Evolutionary conservation across 2,888 invertebrate species (phyloP).

Genomic region (Dicyrtomina minuta): DNA sequence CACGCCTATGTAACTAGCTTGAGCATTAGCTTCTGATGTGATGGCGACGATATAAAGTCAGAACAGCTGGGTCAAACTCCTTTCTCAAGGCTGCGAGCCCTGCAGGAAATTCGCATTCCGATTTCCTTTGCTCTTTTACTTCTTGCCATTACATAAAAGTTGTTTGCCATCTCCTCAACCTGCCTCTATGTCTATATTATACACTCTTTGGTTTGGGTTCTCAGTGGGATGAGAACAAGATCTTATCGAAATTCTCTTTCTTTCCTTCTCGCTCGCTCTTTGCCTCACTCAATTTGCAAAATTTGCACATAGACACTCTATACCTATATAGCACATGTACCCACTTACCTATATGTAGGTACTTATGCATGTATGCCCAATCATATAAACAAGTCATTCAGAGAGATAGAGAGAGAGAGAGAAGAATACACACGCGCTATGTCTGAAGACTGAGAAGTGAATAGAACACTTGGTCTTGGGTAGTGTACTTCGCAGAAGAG

Average conservation of each 20-base stretch:
- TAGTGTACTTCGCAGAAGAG: no score
- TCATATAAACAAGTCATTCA: no score
- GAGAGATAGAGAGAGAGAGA: no score
- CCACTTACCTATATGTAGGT: neutral
- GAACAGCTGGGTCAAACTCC: constrained; percentile 53
- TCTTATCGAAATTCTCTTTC: constrained; percentile 25
- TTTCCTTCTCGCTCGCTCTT: neutral
- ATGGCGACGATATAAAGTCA: constrained; percentile 25
- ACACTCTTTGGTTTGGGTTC: constrained; percentile 3
- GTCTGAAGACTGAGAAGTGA: no score
- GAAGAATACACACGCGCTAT: no score
- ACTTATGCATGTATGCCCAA: no score
- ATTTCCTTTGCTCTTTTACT: constrained; percentile 30
- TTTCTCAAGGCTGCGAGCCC: constrained; percentile 52
- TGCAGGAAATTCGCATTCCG: constrained; percentile 32
- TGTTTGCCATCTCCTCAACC: constrained; percentile 14
- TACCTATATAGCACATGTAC: neutral
- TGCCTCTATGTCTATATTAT: constrained; percentile 6
- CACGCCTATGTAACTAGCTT: neutral
- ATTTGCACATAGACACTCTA: constrained; percentile 11
- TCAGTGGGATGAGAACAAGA: constrained; percentile 31
- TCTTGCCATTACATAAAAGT: constrained; percentile 28
- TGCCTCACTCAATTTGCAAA: constrained; percentile 1
- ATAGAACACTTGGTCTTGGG: no score
- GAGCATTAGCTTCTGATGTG: neutral